Percentiles rank a stretch among this genome's conserved stretches.
These are phyloP conservation scores for Hypothenemus hampei DNA, from an alignment of 1,140 invertebrate species.

Conservation along the genomic window DNA sequence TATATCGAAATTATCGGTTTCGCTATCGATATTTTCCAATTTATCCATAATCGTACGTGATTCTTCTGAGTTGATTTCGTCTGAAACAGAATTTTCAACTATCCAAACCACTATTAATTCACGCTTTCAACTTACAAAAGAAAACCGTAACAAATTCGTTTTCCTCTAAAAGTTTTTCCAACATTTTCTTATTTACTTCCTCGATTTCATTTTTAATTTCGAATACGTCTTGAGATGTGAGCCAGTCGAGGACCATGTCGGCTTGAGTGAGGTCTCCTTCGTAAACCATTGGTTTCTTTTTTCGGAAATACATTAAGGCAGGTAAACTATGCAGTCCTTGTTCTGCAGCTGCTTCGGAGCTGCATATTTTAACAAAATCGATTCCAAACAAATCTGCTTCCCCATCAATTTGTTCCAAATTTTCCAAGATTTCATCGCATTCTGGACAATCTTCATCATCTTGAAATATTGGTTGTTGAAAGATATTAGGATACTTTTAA, in stretches of 20 bases:
- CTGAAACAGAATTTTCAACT: constrained; percentile 44
- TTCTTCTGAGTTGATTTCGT: constrained; percentile 73
- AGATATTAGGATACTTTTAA: neutral
- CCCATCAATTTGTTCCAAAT: constrained; percentile 88
- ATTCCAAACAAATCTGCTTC: constrained; percentile 91
- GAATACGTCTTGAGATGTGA: constrained; percentile 92
- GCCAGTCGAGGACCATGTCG: constrained; percentile 79
- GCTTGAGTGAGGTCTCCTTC: constrained; percentile 88
- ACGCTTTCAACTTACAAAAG: constrained; percentile 71
- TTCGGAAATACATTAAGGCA: constrained; percentile 84
- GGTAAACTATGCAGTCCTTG: constrained; percentile 80
- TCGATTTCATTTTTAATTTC: constrained; percentile 96
- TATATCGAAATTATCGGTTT: constrained; percentile 90
- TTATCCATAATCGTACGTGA: constrained; percentile 75
- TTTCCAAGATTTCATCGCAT: constrained; percentile 81
- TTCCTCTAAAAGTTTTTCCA: constrained; percentile 89
- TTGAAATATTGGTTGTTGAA: constrained; percentile 44
- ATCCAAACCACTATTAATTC: neutral
- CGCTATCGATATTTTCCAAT: constrained; percentile 87
- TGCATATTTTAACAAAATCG: constrained; percentile 92
- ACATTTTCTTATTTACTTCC: constrained; percentile 92
- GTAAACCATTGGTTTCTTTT: constrained; percentile 76
- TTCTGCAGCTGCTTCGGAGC: constrained; percentile 72
- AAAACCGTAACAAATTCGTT: constrained; percentile 94
- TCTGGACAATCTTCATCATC: constrained; percentile 88